A percentile compares a stretch with the other conserved stretches of the same genome.
phyloP scores from a whole-genome alignment of 2,888 invertebrate species.

The Atrina japonica region DNA sequence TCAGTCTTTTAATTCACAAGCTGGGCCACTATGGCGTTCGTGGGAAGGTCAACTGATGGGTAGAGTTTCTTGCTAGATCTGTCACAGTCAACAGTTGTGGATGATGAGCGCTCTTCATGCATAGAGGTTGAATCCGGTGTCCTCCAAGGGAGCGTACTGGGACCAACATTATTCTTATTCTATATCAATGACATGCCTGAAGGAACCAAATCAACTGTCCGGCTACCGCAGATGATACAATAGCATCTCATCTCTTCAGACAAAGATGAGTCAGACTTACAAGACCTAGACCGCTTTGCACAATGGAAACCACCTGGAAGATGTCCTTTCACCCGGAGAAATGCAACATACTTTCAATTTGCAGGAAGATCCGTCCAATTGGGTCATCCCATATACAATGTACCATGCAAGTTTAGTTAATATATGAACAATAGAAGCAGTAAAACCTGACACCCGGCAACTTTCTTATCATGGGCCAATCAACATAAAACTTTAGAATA shows the following conservation, averaged over 20 bases:
- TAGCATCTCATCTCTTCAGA: constrained; percentile 1
- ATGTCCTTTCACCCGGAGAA: constrained; percentile 25
- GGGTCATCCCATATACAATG: neutral
- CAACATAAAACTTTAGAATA: too few relatives aligned
- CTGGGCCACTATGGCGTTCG: constrained; percentile 29
- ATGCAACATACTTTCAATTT: constrained; percentile 19
- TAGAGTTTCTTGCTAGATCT: constrained; percentile 22
- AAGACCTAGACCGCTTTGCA: constrained; percentile 13
- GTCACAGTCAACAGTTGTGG: constrained; percentile 15
- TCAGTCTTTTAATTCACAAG: constrained; percentile 24
- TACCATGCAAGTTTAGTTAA: too few relatives aligned
- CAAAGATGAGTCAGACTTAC: neutral
- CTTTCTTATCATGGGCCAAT: too few relatives aligned
- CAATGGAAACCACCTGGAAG: too few relatives aligned
- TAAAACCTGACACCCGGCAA: too few relatives aligned
- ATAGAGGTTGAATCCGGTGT: constrained; percentile 2
- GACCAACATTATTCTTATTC: constrained; percentile 27
- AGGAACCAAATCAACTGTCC: neutral
- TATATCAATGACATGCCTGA: constrained; percentile 32
- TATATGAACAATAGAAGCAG: too few relatives aligned
- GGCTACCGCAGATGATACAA: constrained; percentile 3
- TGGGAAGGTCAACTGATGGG: constrained; percentile 19
- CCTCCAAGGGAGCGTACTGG: too few relatives aligned
- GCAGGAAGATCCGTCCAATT: constrained; percentile 11
- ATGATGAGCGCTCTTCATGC: neutral